Evolutionary conservation across 1,140 invertebrate species (phyloP).

Genomic region (Palaemon carinicauda): DNA sequence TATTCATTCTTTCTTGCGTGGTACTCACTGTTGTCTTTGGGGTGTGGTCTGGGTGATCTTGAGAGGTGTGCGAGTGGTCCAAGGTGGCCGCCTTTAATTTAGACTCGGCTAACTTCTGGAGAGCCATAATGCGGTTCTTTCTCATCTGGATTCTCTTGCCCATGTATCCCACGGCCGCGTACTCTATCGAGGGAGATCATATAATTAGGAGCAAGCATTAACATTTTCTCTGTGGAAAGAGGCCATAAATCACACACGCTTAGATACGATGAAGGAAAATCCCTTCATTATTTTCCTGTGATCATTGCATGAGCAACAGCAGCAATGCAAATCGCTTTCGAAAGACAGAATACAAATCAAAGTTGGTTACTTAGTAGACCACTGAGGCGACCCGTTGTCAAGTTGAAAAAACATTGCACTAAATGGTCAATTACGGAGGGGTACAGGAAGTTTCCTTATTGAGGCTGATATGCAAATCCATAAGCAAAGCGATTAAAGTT

Average conservation of each 20-base stretch:
- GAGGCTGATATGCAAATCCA: no score
- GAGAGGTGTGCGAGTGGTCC: constrained; percentile 61
- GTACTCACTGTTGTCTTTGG: constrained; percentile 79
- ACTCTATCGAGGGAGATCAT: constrained; percentile 74
- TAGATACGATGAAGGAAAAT: background rate
- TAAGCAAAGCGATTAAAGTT: no score
- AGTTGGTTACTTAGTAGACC: no score
- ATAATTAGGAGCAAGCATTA: no score
- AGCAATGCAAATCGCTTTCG: no score
- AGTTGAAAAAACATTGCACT: no score
- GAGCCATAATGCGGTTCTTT: constrained; percentile 85
- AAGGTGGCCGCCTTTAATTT: constrained; percentile 74
- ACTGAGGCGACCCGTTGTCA: no score
- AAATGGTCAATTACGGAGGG: no score
- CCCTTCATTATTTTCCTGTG: background rate
- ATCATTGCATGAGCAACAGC: background rate
- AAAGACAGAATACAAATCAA: no score
- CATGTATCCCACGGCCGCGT: constrained; percentile 94
- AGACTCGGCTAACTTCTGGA: constrained; percentile 86
- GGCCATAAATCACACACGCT: background rate
- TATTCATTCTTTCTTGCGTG: background rate
- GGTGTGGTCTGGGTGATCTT: constrained; percentile 74
- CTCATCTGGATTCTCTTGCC: constrained; percentile 94
- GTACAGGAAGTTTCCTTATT: no score
- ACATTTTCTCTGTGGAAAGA: constrained; percentile 74